These are phyloP conservation scores for Eretmochelys imbricata DNA, from an alignment of 2,113 vertebrate species.

Conservation along the genomic window DNA sequence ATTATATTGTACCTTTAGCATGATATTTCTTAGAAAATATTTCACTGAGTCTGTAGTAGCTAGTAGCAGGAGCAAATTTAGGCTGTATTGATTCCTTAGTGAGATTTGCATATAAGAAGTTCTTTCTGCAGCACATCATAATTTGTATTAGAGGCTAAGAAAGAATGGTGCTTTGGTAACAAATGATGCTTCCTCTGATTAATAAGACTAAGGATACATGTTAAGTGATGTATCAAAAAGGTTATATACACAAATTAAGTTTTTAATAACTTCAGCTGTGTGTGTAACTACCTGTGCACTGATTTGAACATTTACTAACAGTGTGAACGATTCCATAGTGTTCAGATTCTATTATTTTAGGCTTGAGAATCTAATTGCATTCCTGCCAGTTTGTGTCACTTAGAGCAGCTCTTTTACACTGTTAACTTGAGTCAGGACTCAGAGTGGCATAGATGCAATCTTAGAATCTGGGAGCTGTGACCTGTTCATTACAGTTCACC, in stretches of 20 bases:
- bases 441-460: not conserved
- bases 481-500: not conserved
- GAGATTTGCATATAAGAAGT: not conserved
- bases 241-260: not conserved
- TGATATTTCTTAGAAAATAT: not conserved
- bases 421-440: not conserved
- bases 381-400: not conserved
- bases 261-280: not conserved
- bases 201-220: not conserved
- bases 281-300: not conserved
- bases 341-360: not conserved
- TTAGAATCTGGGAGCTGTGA: not conserved
- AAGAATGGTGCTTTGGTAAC: not conserved
- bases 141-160: not conserved
- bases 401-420: not conserved
- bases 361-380: not conserved
- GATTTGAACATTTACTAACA: not conserved
- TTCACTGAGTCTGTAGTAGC: fast-evolving
- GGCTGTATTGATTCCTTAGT: not conserved
- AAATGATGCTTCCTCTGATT: not conserved
- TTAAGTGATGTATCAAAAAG: not conserved
- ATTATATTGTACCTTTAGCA: not conserved
- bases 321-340: not conserved
- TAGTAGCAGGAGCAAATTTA: not conserved
- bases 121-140: not conserved